Base-by-base conservation (phyloP, 2,888 invertebrate species). In the Copidosoma aretas region DNA sequence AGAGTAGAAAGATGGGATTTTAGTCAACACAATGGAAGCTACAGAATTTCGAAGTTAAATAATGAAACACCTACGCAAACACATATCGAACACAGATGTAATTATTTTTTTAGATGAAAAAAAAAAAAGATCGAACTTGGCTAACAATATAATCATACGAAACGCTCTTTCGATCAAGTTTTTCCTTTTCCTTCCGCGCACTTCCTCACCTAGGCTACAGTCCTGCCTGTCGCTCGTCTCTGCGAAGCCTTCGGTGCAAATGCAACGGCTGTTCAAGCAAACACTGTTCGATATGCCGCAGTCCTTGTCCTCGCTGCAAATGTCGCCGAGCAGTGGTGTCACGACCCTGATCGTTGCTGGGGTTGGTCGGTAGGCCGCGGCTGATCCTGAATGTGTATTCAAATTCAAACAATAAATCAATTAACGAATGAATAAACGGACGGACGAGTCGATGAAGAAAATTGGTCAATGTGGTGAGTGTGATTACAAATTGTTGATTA, bases 181-280 rank as follows among this genome's bases (percentile, higher is more conserved):
- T 22, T 53, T 21, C 3, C 8, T 32, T 21, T 24, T 54, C 49
- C 25, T 49, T 19, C 21, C 46, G 1, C n/a, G 22, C 56, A 24
- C 5, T 22, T 61, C 21, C 59, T 68, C 60, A 72, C 72, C 70
- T 65, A 72, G 58, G 56, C 70, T 72, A 80, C 91, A 91, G 74
- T 89, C 87, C 77, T 89, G 89, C 67, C 90, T 85, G 79, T 91
- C 89, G 60, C 87, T 84, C 41, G 89, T 88, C 76, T 89, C 88
- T 17, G 87, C 85, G 80, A 87, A 89, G 41, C 91, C 91, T 10
- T 89, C 87, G 58, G 88, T 86, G 79, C 95, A 95, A 62, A 89
- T 87, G 79, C 94, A 94, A 15, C 92, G 90, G 0, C 91, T 91
- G 63, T 88, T 86, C 0, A 89, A 86, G 82, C 94, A 94, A 71